Base-by-base conservation (phyloP, 92 coral and sea anemone species). In the Chrysogorgia sp. region DNA sequence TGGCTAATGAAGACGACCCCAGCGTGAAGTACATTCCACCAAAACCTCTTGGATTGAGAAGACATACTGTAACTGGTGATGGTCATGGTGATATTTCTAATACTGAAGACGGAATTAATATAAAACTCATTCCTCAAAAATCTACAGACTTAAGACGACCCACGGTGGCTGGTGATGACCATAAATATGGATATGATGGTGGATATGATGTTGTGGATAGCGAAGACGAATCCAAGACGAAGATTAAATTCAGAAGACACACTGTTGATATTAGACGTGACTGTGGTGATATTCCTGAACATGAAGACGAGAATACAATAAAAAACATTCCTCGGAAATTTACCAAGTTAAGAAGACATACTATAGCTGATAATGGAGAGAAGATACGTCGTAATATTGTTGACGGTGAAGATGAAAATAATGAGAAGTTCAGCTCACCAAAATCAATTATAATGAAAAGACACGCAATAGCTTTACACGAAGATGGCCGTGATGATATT, bases 101-200 rank as follows among this genome's bases (percentile, higher is more conserved):
- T 3, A 22, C 15, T 34, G 31, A 20, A 22, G 52, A 37, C 53
- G 72, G 9, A 65, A 45, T 69, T 58, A 45, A 37, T 28, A 69
- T 29, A 13, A 60, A 69, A 45, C 60, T 23, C 30, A 22, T 26
- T 12, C 60, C 76, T 41, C 76, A 13, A 22, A 48, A 26, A 69
- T 26, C 61, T 49, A 26, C 59, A 28, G 34, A 22, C 2, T 43
- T 25, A 45, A 34, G 59, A 24, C 23, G 60, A 29, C 58, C 25
- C 37, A 69, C 76, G 7, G 60, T 45, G 17, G 22, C 50, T 69
- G 21, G 4, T 69, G 60, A 28, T 45, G 30, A 35, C 10, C 34
- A 25, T 26, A 20, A 67, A 41, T 19, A 40, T 47, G 40, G 14
- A 15, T 15, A 28, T 1, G 10, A 3, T 23, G 71, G 48, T 20